Conservation (phyloP, 2,888 invertebrate species). For the Pedicia rivosa region DNA sequence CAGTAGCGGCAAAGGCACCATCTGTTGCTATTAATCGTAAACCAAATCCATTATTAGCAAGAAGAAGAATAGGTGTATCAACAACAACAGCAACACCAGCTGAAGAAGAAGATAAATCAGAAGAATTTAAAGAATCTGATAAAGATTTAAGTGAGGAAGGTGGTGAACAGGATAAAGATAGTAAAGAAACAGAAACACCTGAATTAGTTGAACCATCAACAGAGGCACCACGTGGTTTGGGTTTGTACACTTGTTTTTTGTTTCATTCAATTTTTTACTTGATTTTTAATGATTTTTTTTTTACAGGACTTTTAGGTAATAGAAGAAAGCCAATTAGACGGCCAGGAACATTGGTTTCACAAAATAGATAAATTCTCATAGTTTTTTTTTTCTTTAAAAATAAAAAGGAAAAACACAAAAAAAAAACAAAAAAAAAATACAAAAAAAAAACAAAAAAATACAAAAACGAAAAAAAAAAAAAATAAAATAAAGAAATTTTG, state of each 20-base stretch:
- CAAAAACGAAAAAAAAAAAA: not conserved
- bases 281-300: not conserved
- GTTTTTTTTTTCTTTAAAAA: not conserved
- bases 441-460: not conserved
- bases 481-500: too few species aligned
- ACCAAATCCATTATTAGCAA: conserved; percentile 26
- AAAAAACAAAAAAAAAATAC: not conserved
- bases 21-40: conserved; percentile 20
- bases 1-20: conserved; percentile 15
- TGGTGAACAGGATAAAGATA: conserved; percentile 25
- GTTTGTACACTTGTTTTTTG: conserved; percentile 2
- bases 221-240: conserved; percentile 42
- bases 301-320: conserved; percentile 45
- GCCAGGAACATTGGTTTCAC: conserved; percentile 35
- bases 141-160: conserved; percentile 27
- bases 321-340: conserved; percentile 44
- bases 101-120: conserved; percentile 13
- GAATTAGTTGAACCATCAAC: conserved; percentile 33
- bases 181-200: conserved; percentile 28
- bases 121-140: conserved; percentile 19
- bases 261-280: not conserved
- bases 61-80: conserved; percentile 24
- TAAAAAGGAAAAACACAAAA: not conserved
- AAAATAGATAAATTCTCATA: conserved; percentile 5
- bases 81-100: conserved; percentile 19